Conservation (phyloP, 2,113 vertebrate species). For the Sebastes fasciatus region DNA sequence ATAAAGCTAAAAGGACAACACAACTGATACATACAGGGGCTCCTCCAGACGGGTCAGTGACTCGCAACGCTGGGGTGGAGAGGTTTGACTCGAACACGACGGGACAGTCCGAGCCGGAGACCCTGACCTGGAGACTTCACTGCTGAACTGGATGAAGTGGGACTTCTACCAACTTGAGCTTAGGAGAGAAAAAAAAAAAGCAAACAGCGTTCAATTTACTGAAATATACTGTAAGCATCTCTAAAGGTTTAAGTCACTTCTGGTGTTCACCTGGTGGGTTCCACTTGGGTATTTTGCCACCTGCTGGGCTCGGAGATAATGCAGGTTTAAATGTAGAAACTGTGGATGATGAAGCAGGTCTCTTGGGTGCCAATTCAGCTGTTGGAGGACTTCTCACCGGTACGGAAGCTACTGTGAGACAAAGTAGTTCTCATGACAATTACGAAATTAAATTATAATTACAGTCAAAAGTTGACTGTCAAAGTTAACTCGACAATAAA, state of each 20-base stretch:
- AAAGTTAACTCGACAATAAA: too few species aligned
- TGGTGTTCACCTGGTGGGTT: conserved; percentile 88
- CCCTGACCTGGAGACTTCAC: conserved; percentile 89
- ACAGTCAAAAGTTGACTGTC: neutral
- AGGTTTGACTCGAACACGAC: conserved; percentile 91
- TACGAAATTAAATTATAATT: neutral
- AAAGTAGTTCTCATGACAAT: neutral
- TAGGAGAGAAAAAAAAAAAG: conserved; percentile 20
- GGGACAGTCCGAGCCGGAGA: conserved; percentile 93
- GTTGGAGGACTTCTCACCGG: conserved; percentile 58
- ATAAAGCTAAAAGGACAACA: conserved; percentile 13
- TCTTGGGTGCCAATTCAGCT: conserved; percentile 43
- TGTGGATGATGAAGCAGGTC: conserved; percentile 37
- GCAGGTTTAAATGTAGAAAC: conserved; percentile 49
- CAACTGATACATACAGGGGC: neutral
- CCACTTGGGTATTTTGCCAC: conserved; percentile 87
- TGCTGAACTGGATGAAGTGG: conserved; percentile 43
- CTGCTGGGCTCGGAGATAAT: conserved; percentile 75
- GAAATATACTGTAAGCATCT: neutral
- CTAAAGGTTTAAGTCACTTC: too few species aligned
- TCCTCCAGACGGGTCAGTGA: conserved; percentile 67
- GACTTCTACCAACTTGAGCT: conserved; percentile 85
- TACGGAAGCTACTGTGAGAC: conserved; percentile 29
- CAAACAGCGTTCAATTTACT: neutral
- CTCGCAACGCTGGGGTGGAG: conserved; percentile 87